These are phyloP conservation scores for Scyliorhinus canicula DNA, from an alignment of 2,797 vertebrate genomes.

Conservation along the genomic window DNA sequence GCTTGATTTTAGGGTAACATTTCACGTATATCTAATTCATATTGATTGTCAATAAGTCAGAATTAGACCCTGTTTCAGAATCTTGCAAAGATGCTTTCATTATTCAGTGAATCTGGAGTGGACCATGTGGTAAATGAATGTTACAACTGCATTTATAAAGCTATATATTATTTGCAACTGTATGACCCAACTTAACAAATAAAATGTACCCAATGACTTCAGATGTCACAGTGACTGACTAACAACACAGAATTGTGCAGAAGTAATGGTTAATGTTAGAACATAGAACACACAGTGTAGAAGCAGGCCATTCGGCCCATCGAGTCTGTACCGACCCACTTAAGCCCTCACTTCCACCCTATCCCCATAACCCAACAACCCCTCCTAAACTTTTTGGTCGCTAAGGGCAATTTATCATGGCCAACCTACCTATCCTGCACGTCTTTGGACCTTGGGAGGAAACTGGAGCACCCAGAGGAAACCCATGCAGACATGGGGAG, in stretches of 20 bases:
- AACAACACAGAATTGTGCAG: slow-evolving; percentile 20
- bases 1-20: slow-evolving; percentile 36
- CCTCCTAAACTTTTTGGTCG: no score
- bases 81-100: neutral
- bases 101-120: neutral
- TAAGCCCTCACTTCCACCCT: no score
- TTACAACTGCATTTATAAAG: slow-evolving; percentile 8
- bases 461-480: no score
- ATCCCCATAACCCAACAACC: no score
- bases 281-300: no score
- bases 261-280: neutral
- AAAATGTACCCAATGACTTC: neutral
- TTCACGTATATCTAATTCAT: slow-evolving; percentile 42
- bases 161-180: neutral
- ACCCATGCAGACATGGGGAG: no score
- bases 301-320: no score
- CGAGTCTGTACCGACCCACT: no score
- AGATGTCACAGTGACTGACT: neutral
- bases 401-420: no score
- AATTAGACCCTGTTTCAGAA: neutral
- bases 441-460: no score
- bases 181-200: neutral
- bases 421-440: no score
- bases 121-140: slow-evolving; percentile 4
- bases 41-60: slow-evolving; percentile 23